These are phyloP conservation scores for Platypus cylindrus DNA, from an alignment of 2,888 invertebrate genomes.

Conservation along the genomic window DNA sequence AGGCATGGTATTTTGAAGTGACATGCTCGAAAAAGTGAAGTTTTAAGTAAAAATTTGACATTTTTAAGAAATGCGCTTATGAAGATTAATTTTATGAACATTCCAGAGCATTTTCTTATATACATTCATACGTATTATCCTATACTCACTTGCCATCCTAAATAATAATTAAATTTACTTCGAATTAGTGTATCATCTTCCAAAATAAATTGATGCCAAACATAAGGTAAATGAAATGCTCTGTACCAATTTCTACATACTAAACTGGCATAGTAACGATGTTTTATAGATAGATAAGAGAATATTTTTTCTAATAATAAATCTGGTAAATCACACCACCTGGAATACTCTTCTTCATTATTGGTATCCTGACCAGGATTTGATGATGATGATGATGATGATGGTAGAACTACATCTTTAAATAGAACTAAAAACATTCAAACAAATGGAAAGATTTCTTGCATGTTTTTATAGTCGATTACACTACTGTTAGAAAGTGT, in stretches of 20 bases:
- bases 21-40: too few species aligned
- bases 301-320: conserved; percentile 62
- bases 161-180: conserved; percentile 65
- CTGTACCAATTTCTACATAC: conserved; percentile 54
- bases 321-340: conserved; percentile 59
- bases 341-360: conserved; percentile 36
- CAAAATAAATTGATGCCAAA: conserved; percentile 64
- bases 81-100: too few species aligned
- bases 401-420: conserved; percentile 32
- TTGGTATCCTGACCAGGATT: too few species aligned
- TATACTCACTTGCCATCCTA: conserved; percentile 56
- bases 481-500: too few species aligned
- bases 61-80: too few species aligned
- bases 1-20: too few species aligned
- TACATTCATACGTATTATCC: background rate
- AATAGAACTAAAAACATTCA: conserved; percentile 24
- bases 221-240: conserved; percentile 57
- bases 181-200: conserved; percentile 62
- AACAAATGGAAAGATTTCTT: background rate
- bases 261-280: conserved; percentile 62
- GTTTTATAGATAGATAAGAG: conserved; percentile 49
- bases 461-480: background rate
- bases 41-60: too few species aligned
- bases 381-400: too few species aligned
- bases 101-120: too few species aligned